A percentile compares a stretch with the other conserved stretches of the same genome.
phyloP scores from a whole-genome alignment of 1,140 invertebrate species.

The Drosophila melanica region DNA sequence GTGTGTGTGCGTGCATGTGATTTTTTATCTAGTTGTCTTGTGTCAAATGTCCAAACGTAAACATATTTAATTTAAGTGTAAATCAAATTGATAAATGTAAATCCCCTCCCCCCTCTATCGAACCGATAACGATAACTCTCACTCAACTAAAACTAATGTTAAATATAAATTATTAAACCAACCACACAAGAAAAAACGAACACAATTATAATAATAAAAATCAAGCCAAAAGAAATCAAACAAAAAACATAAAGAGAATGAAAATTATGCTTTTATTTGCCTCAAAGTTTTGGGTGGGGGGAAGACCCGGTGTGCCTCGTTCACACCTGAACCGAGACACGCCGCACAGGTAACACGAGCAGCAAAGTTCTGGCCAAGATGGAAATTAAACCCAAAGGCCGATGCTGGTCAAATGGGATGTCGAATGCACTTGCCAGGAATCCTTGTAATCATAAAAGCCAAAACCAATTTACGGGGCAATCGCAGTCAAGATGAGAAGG shows the following conservation, averaged over 20 bases:
- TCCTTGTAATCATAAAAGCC: slow-evolving; percentile 2
- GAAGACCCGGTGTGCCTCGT: slow-evolving; percentile 44
- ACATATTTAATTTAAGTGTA: slow-evolving; percentile 50
- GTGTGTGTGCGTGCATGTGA: slow-evolving; percentile 17
- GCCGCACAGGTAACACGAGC: background rate
- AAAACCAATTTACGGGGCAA: slow-evolving; percentile 14
- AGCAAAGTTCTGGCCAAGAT: slow-evolving; percentile 19
- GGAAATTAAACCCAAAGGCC: background rate
- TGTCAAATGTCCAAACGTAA: slow-evolving; percentile 56
- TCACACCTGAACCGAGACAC: slow-evolving; percentile 6
- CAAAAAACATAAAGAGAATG: slow-evolving; percentile 28
- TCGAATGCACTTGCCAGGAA: slow-evolving; percentile 1
- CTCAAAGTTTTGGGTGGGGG: slow-evolving; percentile 33
- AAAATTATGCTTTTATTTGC: slow-evolving; percentile 10
- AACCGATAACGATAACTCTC: slow-evolving; percentile 3
- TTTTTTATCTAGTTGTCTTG: slow-evolving; percentile 69
- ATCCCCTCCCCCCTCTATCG: too few species aligned
- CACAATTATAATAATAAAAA: slow-evolving; percentile 46
- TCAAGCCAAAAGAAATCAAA: slow-evolving; percentile 56
- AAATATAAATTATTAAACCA: slow-evolving; percentile 72
- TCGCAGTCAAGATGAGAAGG: background rate
- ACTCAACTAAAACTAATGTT: slow-evolving; percentile 56
- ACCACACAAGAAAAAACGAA: slow-evolving; percentile 35
- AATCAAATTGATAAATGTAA: slow-evolving; percentile 30
- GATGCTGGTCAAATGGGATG: slow-evolving; percentile 12